A percentile compares a stretch with the other conserved stretches of the same genome.
These are phyloP conservation scores for Odocoileus virginianus DNA, from an alignment of 2,113 vertebrate species.

Conservation along the genomic window DNA sequence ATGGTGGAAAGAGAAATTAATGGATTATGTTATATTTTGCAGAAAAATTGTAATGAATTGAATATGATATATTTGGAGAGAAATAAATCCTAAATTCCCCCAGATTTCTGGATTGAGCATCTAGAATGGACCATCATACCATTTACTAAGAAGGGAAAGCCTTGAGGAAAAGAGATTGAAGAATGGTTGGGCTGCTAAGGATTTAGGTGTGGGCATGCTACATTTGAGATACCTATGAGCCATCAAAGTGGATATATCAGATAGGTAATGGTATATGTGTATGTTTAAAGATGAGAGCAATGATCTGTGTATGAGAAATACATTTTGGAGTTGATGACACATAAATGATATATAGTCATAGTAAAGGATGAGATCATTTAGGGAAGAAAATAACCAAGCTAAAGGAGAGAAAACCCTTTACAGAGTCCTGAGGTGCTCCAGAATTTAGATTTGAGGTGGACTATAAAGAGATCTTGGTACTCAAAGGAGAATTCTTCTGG, in stretches of 20 bases:
- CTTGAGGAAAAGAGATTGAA: neutral
- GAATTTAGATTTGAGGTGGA: neutral
- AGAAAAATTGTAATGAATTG: neutral
- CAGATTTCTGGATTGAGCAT: neutral
- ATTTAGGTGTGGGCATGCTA: neutral
- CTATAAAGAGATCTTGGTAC: neutral
- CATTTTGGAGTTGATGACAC: slow-evolving; percentile 32
- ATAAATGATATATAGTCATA: slow-evolving; percentile 15
- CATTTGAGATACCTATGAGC: neutral
- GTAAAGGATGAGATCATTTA: slow-evolving; percentile 1
- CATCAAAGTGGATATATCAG: neutral
- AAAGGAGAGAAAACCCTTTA: neutral
- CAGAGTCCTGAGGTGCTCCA: neutral
- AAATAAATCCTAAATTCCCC: neutral
- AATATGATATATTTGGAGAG: neutral
- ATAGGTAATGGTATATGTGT: neutral
- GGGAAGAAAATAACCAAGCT: neutral
- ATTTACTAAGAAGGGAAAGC: neutral
- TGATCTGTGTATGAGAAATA: slow-evolving; percentile 35
- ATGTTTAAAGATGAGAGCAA: slow-evolving; percentile 26
- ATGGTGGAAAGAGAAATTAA: neutral
- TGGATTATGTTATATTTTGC: neutral
- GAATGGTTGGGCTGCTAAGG: neutral
- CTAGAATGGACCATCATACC: neutral
- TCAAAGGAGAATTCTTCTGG: neutral